Percentiles rank a stretch among this genome's conserved stretches.
Conservation (phyloP, 2,797 vertebrate genomes). For the Helicolenus hilgendorfi region DNA sequence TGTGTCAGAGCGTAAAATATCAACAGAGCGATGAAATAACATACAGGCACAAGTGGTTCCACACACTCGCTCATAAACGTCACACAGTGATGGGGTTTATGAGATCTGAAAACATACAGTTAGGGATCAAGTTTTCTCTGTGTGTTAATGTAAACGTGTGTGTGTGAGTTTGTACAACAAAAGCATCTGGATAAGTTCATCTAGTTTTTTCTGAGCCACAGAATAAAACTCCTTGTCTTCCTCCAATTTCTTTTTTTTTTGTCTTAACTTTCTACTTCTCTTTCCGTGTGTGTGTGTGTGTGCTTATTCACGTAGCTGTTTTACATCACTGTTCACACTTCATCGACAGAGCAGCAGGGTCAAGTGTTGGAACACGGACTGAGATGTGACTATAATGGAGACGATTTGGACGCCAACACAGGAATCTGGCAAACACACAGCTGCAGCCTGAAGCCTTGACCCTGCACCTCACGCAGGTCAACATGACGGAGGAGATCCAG, state of each 20-base stretch:
- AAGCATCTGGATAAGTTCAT: conserved; percentile 54
- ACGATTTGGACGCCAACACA: conserved; percentile 12
- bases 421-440: conserved; percentile 51
- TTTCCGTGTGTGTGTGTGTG: conserved; percentile 16
- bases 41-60: conserved; percentile 64
- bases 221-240: conserved; percentile 1
- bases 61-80: conserved; percentile 67
- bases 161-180: conserved; percentile 3
- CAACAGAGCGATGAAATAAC: conserved; percentile 76
- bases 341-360: conserved; percentile 54
- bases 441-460: conserved; percentile 48
- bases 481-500: conserved; percentile 36
- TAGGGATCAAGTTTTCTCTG: conserved; percentile 46
- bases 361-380: conserved; percentile 47
- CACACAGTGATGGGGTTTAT: conserved; percentile 57
- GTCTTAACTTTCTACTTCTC: not conserved
- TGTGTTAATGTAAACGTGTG: not conserved
- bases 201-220: conserved; percentile 7
- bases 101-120: conserved; percentile 74
- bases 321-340: conserved; percentile 79
- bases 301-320: conserved; percentile 57
- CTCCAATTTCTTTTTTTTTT: not conserved
- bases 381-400: conserved; percentile 63
- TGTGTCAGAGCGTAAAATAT: conserved; percentile 67
- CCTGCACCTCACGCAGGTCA: conserved; percentile 12